phyloP scores from a whole-genome alignment of 2,113 vertebrate genomes.

The Onychorhynchus coronatus region DNA sequence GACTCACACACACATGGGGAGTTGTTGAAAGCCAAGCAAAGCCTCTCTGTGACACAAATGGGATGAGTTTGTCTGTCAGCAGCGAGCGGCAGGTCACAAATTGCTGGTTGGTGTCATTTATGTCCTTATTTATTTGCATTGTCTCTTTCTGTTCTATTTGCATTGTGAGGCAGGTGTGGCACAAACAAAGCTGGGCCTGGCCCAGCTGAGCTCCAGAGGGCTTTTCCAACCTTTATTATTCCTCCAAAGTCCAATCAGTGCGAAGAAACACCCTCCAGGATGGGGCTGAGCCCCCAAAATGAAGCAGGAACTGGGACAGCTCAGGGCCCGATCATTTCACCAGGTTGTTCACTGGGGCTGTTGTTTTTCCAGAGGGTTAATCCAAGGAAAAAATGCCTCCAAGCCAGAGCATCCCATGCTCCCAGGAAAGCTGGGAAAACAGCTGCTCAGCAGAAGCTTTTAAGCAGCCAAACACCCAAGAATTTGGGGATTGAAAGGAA shows the following conservation, averaged over 20 bases:
- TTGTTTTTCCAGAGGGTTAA: not conserved
- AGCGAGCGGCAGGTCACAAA: fast-evolving
- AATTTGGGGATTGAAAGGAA: not conserved
- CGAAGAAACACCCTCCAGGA: fast-evolving
- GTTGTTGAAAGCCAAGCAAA: not conserved
- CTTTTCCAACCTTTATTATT: not conserved
- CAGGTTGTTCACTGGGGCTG: fast-evolving
- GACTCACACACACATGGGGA: not conserved
- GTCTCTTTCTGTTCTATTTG: not conserved
- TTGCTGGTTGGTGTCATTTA: fast-evolving
- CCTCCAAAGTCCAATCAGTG: fast-evolving
- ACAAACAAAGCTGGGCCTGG: not conserved
- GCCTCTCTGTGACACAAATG: not conserved
- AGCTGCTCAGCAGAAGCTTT: not conserved
- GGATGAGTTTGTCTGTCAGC: not conserved
- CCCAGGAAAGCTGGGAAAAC: not conserved
- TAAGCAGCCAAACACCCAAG: not conserved
- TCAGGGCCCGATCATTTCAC: not conserved
- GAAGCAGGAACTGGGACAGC: fast-evolving
- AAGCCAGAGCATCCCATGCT: not conserved
- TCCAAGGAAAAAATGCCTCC: not conserved
- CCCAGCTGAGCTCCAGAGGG: not conserved
- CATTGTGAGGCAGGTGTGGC: not conserved
- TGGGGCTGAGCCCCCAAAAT: not conserved
- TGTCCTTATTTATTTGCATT: not conserved